Conservation (phyloP, 2,113 vertebrate genomes). For the Phaetusa simplex region DNA sequence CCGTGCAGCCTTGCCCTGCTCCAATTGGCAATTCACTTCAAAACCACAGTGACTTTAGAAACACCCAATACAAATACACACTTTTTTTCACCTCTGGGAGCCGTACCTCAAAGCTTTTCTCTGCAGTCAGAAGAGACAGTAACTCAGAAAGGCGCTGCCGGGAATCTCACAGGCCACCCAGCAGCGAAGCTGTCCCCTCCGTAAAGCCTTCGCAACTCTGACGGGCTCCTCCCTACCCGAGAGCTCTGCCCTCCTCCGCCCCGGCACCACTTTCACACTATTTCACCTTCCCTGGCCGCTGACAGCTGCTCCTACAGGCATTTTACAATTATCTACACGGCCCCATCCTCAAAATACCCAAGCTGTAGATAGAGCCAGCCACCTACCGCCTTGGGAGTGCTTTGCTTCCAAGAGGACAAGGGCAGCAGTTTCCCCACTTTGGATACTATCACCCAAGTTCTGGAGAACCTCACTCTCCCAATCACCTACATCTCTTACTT, state of each 20-base stretch:
- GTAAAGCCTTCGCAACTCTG: not conserved
- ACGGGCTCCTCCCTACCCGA: too few relatives aligned
- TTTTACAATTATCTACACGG: not conserved
- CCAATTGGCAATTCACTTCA: not conserved
- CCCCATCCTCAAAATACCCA: not conserved
- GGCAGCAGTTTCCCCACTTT: not conserved
- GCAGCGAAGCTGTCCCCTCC: not conserved
- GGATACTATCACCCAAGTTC: not conserved
- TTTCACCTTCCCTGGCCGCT: not conserved
- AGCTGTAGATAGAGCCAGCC: not conserved
- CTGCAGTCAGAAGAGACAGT: not conserved
- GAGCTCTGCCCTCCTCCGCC: not conserved
- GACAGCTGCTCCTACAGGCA: not conserved
- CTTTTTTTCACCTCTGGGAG: not conserved
- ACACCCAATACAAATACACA: not conserved
- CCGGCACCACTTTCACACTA: not conserved
- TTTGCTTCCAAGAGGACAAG: not conserved
- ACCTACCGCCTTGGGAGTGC: too few relatives aligned
- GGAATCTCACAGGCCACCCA: not conserved
- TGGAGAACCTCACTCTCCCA: not conserved
- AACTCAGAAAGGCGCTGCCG: not conserved
- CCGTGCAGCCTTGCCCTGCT: not conserved
- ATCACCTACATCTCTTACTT: not conserved
- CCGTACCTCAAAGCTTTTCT: rapidly evolving
- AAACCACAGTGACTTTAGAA: not conserved